Percentiles rank a stretch among this genome's conserved stretches.
phyloP scores from a whole-genome alignment of 2,797 vertebrate genomes.

The Gadopsis marmoratus region DNA sequence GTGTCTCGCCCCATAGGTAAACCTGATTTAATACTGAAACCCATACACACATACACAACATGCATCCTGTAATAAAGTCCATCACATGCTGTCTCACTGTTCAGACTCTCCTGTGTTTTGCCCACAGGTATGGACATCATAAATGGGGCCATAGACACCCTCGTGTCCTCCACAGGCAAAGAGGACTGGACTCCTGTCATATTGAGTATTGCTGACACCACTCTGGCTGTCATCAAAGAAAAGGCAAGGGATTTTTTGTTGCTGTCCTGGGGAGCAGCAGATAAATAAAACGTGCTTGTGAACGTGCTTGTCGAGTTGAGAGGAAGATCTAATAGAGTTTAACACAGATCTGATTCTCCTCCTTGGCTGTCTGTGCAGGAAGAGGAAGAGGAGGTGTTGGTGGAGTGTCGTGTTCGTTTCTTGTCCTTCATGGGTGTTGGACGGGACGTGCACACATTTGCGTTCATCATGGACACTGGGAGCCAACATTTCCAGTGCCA shows the following conservation, averaged over 20 bases:
- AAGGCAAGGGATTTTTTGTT: slow-evolving; percentile 81
- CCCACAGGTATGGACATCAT: slow-evolving; percentile 95
- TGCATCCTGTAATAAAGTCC: not conserved
- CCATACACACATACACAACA: not conserved
- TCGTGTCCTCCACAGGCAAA: slow-evolving; percentile 89
- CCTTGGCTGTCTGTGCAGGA: slow-evolving; percentile 70
- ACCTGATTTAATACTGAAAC: not conserved
- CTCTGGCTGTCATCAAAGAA: slow-evolving; percentile 94
- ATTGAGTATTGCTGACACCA: slow-evolving; percentile 96
- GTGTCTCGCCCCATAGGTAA: slow-evolving; percentile 96
- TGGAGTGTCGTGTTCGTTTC: slow-evolving; percentile 97
- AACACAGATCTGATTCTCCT: slow-evolving; percentile 8
- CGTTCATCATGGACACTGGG: slow-evolving; percentile 98
- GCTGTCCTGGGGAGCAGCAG: not conserved
- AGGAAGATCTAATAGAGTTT: slow-evolving; percentile 3
- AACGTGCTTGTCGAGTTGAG: slow-evolving; percentile 16
- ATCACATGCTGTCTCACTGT: not conserved
- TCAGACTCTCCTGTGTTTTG: slow-evolving; percentile 27
- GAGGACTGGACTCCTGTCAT: slow-evolving; percentile 95
- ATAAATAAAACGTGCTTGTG: slow-evolving; percentile 27
- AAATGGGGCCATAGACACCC: slow-evolving; percentile 94
- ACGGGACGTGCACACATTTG: slow-evolving; percentile 93
- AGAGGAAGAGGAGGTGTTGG: slow-evolving; percentile 93
- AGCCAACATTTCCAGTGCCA: slow-evolving; percentile 98
- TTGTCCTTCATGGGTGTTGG: slow-evolving; percentile 99